These are phyloP conservation scores for Diarsia brunnea DNA, from an alignment of 2,888 invertebrate species.

Conservation along the genomic window DNA sequence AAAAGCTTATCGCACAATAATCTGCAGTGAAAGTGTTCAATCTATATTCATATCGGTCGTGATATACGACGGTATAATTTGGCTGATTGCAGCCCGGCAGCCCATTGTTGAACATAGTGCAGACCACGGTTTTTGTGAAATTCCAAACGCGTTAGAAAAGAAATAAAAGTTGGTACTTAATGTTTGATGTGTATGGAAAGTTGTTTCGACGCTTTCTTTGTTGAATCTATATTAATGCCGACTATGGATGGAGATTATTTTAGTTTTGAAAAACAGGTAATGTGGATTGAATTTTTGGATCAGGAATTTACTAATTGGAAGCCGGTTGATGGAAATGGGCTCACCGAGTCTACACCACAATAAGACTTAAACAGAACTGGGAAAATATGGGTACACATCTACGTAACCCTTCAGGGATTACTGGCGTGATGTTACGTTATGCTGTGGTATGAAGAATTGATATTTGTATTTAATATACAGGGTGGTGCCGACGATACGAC, in stretches of 20 bases:
- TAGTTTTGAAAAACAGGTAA: background rate
- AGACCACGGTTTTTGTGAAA: conserved; percentile 60
- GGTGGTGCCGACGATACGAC: too few species aligned
- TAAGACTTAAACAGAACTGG: background rate
- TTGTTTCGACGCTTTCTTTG: conserved; percentile 35
- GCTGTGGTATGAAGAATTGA: background rate
- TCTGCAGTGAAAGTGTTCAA: conserved; percentile 64
- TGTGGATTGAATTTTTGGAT: background rate
- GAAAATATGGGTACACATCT: background rate
- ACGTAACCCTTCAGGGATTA: background rate
- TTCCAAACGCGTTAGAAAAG: conserved; percentile 49
- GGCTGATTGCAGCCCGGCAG: conserved; percentile 65
- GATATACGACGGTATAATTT: conserved; percentile 70
- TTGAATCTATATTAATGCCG: background rate
- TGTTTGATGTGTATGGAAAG: conserved; percentile 36
- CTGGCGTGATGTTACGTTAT: background rate
- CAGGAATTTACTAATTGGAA: background rate
- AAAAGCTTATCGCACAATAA: conserved; percentile 36
- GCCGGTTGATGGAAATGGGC: background rate
- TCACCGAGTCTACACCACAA: background rate
- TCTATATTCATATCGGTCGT: conserved; percentile 63
- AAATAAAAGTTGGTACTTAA: conserved; percentile 31
- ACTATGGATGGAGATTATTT: background rate
- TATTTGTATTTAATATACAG: too few species aligned
- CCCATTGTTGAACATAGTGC: conserved; percentile 64